These are phyloP conservation scores for Mamestra brassicae DNA, from an alignment of 2,888 invertebrate genomes.

Conservation along the genomic window DNA sequence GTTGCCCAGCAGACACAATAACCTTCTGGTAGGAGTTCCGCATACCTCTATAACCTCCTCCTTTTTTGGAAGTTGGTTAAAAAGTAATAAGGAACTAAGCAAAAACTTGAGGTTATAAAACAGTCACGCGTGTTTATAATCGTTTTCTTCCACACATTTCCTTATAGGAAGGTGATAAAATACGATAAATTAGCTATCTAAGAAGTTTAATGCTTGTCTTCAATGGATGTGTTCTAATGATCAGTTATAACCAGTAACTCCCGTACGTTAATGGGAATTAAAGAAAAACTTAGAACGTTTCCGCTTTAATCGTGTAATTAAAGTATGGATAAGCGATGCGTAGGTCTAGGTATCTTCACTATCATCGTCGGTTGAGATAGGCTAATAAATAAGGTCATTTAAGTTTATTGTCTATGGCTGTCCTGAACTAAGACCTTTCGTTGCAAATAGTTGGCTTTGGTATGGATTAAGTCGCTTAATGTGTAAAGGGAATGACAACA, in stretches of 20 bases:
- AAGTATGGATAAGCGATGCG: background rate
- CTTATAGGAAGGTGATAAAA: background rate
- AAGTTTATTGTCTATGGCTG: background rate
- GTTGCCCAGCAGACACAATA: too few relatives aligned
- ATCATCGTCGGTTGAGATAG: background rate
- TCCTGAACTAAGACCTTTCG: constrained; percentile 3
- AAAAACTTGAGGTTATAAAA: too few relatives aligned
- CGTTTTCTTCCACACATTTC: background rate
- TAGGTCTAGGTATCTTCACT: too few relatives aligned
- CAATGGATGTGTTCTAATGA: constrained; percentile 19
- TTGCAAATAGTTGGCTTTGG: background rate
- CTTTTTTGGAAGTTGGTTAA: too few relatives aligned
- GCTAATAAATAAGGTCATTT: background rate
- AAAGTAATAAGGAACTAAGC: too few relatives aligned
- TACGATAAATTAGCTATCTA: background rate
- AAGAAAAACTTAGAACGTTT: constrained; percentile 28
- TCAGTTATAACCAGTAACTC: background rate
- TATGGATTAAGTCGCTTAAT: background rate
- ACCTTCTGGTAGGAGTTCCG: too few relatives aligned
- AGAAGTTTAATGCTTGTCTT: background rate
- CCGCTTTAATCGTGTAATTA: background rate
- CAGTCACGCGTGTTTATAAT: background rate
- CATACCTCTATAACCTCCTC: too few relatives aligned
- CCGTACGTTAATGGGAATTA: constrained; percentile 4
- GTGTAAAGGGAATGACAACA: too few relatives aligned